These are phyloP conservation scores for Aphrocallistes beatrix DNA, from an alignment of 37 sponge, comb jelly and placozoan genomes.

Conservation along the genomic window DNA sequence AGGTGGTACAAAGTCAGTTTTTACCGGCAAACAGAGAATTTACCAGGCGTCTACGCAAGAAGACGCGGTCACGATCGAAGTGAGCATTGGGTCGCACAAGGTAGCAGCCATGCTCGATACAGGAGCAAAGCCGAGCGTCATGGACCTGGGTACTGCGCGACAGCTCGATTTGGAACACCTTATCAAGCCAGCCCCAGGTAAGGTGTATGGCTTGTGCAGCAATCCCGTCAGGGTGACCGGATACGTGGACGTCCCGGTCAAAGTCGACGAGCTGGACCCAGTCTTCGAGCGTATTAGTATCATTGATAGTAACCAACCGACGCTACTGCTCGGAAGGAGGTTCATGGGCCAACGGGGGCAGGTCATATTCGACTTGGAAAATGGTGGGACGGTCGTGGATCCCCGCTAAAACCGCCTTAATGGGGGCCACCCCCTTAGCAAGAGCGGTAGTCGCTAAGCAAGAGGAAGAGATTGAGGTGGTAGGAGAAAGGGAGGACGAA, in stretches of 20 bases:
- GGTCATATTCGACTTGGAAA: background rate
- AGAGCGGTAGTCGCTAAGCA: background rate
- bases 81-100: too few species aligned
- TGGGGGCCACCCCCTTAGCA: background rate
- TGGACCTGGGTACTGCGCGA: background rate
- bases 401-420: background rate
- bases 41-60: background rate
- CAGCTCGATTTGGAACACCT: background rate
- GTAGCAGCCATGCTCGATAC: too few species aligned
- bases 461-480: background rate
- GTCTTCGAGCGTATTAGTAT: background rate
- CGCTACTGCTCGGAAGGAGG: background rate
- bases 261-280: background rate
- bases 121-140: background rate
- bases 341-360: background rate
- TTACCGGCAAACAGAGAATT: background rate
- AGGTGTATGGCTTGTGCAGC: too few species aligned
- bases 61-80: background rate
- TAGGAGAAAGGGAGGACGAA: too few species aligned
- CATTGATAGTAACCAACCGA: background rate
- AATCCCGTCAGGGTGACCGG: background rate
- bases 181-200: too few species aligned
- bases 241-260: background rate
- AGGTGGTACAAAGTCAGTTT: too few species aligned
- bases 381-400: background rate